Base-by-base conservation (phyloP, 2,888 invertebrate genomes). In the Nysson spinosus region DNA sequence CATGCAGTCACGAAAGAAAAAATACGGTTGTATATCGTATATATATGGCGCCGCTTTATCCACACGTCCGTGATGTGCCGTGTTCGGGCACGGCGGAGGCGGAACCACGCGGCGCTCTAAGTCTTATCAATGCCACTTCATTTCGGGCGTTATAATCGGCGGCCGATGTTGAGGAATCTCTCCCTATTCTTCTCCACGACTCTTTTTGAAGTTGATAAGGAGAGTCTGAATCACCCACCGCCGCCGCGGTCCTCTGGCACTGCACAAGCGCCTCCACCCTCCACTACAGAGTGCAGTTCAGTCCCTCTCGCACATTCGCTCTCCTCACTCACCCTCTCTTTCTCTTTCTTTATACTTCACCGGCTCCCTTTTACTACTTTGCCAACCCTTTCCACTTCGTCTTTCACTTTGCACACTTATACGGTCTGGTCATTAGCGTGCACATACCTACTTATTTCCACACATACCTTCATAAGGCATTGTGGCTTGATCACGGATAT, bases 181-280 rank as follows among this genome's bases (percentile, higher is more conserved):
- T 37, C 56, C 30, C 44, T 47, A 14, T 50, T 42, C 37, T 50
- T 55, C 42, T 39, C 46, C 52, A 54, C 40, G 35, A 42, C 46
- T n/a, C n/a, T 51, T 68, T 56, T 46, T 30, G 20, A 44, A 37
- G 32, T 55, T 60, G 66, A 72, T 67, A 71, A 81, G 74, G 67
- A n/a, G n/a, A 70, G 62, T 72, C 75, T 78, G 80, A 82, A 76
- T 82, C 82, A 81, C 80, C 79, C 76, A 71, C 80, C 77, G 78
- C 78, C 78, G 67, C 75, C 78, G 75, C 78, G 74, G 75, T 75
- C 68, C 75, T 77, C 68, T 69, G 69, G 39, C 69, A 73, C 77
- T 77, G 69, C 69, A 77, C 76, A 73, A 66, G 75, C 73, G 75
- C 76, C 70, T 47, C 68, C 57, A 56, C 28, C n/a, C n/a, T n/a